A percentile compares a stretch with the other conserved stretches of the same genome.
These are phyloP conservation scores for Ptyas mucosa DNA, from an alignment of 2,113 vertebrate species.

Conservation along the genomic window DNA sequence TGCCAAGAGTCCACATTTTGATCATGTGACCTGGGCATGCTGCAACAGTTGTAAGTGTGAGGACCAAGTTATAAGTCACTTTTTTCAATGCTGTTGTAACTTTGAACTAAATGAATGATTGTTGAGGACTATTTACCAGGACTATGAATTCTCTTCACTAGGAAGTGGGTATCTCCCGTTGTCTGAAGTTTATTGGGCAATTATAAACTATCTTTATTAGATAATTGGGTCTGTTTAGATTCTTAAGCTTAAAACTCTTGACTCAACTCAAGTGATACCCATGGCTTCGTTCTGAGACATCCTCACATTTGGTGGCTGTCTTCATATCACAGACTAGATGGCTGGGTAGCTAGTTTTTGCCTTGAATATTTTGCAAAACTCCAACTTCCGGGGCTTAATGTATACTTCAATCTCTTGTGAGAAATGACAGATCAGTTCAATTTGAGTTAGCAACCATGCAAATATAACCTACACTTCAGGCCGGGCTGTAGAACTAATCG, in stretches of 20 bases:
- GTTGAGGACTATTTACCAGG: not conserved
- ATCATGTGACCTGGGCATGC: too few relatives aligned
- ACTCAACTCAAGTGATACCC: not conserved
- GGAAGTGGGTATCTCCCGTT: not conserved
- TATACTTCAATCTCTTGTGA: not conserved
- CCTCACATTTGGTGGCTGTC: not conserved
- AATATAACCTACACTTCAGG: not conserved
- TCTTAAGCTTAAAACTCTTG: not conserved
- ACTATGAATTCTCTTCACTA: not conserved
- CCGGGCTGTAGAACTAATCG: not conserved
- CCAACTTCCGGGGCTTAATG: not conserved
- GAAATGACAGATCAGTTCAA: not conserved
- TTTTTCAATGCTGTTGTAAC: not conserved
- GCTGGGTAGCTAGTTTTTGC: not conserved
- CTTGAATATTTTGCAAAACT: not conserved
- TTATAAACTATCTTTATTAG: not conserved
- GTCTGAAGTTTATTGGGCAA: not conserved
- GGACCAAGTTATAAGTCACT: not conserved
- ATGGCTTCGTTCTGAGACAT: not conserved
- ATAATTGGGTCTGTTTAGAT: not conserved
- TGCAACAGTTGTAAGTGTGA: too few relatives aligned
- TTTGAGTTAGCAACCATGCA: not conserved
- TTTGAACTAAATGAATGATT: not conserved
- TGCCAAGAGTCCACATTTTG: too few relatives aligned
- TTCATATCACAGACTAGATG: not conserved